Evolutionary conservation across 2,113 vertebrate species (phyloP).

Genomic region (Desmodus rotundus): DNA sequence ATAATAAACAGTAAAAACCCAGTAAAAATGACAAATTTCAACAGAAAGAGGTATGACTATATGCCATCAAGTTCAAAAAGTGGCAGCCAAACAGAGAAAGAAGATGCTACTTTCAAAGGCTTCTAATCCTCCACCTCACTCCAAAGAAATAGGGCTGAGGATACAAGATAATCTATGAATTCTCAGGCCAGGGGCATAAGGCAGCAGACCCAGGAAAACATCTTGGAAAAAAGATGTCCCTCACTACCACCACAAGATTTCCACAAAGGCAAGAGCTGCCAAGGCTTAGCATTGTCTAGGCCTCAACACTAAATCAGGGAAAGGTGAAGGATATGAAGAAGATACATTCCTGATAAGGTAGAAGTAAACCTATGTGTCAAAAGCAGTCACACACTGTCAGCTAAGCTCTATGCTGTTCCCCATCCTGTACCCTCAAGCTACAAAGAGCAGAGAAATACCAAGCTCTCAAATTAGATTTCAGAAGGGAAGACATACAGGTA

Average conservation of each 20-base stretch:
- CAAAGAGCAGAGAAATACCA: not conserved
- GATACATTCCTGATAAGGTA: not conserved
- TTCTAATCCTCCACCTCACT: not conserved
- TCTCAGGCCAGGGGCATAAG: not conserved
- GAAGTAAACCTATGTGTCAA: not conserved
- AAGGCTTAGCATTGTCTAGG: not conserved
- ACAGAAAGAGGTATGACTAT: not conserved
- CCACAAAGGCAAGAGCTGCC: not conserved
- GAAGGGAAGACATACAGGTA: not conserved
- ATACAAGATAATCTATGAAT: not conserved
- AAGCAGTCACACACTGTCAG: not conserved
- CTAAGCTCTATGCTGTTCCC: not conserved
- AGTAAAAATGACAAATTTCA: conserved; percentile 18
- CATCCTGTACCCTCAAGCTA: not conserved
- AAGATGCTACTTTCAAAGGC: not conserved
- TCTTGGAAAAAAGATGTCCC: not conserved
- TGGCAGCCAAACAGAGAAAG: not conserved
- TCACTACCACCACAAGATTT: not conserved
- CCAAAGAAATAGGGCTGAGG: not conserved
- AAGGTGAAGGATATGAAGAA: not conserved
- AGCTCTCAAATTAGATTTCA: not conserved
- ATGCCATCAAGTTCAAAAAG: not conserved
- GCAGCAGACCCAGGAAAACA: not conserved
- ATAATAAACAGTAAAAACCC: not conserved
- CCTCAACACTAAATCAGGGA: not conserved